Conservation (phyloP, 2,888 invertebrate species). For the Ornithoptera alexandrae region DNA sequence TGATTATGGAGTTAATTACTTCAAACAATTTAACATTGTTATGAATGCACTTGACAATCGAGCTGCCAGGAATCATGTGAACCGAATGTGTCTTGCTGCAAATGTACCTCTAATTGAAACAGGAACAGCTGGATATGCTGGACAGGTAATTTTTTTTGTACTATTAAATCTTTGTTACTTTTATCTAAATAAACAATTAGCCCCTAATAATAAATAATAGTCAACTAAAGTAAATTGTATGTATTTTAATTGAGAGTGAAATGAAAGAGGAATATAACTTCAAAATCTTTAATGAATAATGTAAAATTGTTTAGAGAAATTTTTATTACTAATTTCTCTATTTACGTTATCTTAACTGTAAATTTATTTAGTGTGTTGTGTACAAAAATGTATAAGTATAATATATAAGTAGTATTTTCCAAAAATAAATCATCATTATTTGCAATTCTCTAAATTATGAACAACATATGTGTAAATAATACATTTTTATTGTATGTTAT, state of each 20-base stretch:
- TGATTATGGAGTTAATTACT: conserved; percentile 94
- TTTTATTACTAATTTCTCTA: too few relatives aligned
- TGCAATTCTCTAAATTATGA: neutral
- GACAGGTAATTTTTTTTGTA: conserved; percentile 81
- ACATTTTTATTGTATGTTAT: neutral
- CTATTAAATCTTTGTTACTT: neutral
- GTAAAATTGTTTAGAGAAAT: too few relatives aligned
- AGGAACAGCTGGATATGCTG: conserved; percentile 97
- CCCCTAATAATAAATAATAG: too few relatives aligned
- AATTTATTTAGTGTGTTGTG: too few relatives aligned
- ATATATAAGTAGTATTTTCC: too few relatives aligned
- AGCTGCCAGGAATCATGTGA: conserved; percentile 98
- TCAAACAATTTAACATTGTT: conserved; percentile 93
- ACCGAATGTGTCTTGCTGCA: conserved; percentile 98
- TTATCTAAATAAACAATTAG: neutral
- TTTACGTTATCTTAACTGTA: too few relatives aligned
- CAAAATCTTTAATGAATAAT: too few relatives aligned
- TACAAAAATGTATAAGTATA: too few relatives aligned
- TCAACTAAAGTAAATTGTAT: too few relatives aligned
- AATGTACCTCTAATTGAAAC: conserved; percentile 97
- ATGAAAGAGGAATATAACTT: too few relatives aligned
- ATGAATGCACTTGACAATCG: conserved; percentile 98
- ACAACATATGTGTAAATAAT: conserved; percentile 5
- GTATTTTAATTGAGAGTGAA: too few relatives aligned
- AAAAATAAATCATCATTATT: neutral